phyloP scores from a whole-genome alignment of 2,113 vertebrate genomes.

The Anguilla rostrata region DNA sequence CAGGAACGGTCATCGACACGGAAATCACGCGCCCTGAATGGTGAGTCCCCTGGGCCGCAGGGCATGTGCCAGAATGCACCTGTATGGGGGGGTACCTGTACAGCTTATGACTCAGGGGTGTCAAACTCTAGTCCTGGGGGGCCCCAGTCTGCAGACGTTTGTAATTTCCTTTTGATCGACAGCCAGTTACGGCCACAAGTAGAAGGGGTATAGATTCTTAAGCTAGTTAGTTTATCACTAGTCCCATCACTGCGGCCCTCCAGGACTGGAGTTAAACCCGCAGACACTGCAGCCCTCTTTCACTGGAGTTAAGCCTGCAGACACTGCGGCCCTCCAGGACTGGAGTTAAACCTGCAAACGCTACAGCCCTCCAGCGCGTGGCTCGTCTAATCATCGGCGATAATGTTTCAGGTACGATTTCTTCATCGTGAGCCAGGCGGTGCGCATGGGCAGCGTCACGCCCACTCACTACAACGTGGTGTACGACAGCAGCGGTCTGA shows the following conservation, averaged over 20 bases:
- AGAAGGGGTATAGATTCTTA: no score
- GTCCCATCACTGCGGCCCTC: no score
- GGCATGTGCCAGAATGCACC: neutral
- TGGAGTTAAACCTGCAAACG: no score
- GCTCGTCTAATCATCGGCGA: neutral
- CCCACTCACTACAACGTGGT: slow-evolving; percentile 94
- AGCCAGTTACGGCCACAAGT: no score
- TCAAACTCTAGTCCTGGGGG: neutral
- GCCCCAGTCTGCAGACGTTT: neutral
- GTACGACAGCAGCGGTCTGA: slow-evolving; percentile 86
- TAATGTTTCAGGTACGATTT: slow-evolving; percentile 83
- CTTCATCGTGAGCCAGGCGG: slow-evolving; percentile 88
- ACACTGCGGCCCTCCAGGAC: no score
- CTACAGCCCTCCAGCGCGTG: no score
- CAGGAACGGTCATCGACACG: slow-evolving; percentile 84
- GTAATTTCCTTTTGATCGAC: no score
- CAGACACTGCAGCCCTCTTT: no score
- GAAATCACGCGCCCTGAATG: slow-evolving; percentile 94
- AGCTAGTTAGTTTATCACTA: no score
- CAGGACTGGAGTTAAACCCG: no score
- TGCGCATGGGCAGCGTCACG: slow-evolving; percentile 76
- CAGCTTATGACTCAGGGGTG: neutral
- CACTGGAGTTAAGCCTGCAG: no score
- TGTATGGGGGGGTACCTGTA: no score
- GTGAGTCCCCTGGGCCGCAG: slow-evolving; percentile 52